Evolutionary conservation across 2,113 vertebrate genomes (phyloP), one percentile per base, ranked within the genome.

Genomic region (Sphyrna mokarran): DNA sequence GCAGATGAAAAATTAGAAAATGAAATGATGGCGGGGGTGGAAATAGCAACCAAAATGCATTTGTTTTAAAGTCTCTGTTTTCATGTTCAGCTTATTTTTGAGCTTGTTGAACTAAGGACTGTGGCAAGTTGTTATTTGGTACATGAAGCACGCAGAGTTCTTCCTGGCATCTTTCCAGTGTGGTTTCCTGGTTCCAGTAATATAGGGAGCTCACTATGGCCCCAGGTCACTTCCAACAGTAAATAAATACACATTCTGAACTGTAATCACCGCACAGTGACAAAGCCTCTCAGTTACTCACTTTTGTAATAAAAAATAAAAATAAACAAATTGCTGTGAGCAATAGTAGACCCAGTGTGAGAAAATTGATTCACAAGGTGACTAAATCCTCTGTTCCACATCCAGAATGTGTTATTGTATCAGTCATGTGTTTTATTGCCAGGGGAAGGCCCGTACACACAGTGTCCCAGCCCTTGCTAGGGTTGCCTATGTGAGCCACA

Each of bases 131-230:
- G 22, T 54, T 16, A 90, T 33, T 33, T 90, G 87, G 54, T 22
- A 63, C 87, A 90, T 14, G 87, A 90, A 61, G 61, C 29, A 63
- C 33, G 43, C 83, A 40, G 6, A 22, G 4, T 86, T 23, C 83
- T 23, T 40, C 43, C n/a, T 48, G 54, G 23, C 87, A 61, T 18
- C 61, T 90, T 61, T 16, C 87, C 23, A 33, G 58, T 61, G 58
- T n/a, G 87, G 87, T 90, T 90, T 90, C 54, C 26, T 14, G 87
- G 87, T 90, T 54, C 87, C 87, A 90, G 54, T 29, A 90, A 90
- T 63, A 63, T 29, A 90, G 58, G 26, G 87, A 90, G 48, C 87
- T 90, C 48, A 89, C 23, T 33, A 13, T 58, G 54, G 86, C 86
- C 86, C 61, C 87, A n/a, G 48, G 87, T 61, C 87, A 58, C 87